Conservation (phyloP, 1,140 invertebrate genomes). For the Amphibalanus amphitrite region DNA sequence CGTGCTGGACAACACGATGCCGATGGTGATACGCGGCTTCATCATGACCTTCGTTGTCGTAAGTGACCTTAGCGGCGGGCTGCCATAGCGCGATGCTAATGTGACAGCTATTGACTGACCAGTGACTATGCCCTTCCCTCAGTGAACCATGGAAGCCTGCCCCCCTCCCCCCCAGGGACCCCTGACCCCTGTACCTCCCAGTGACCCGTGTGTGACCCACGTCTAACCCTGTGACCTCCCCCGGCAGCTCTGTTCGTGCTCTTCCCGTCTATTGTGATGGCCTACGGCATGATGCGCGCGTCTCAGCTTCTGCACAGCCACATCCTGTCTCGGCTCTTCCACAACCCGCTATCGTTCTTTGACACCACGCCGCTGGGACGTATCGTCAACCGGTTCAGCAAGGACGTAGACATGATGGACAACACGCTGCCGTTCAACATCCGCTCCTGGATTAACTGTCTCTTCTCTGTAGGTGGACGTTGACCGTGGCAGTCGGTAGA, state of each 20-base stretch:
- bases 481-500: background rate
- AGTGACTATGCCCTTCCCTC: too few species aligned
- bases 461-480: slow-evolving; percentile 20
- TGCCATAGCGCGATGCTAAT: too few species aligned
- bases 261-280: background rate
- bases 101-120: too few species aligned
- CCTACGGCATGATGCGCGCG: slow-evolving; percentile 8
- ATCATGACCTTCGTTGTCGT: slow-evolving; percentile 17
- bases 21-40: slow-evolving; percentile 41
- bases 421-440: slow-evolving; percentile 25
- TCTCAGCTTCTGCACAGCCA: slow-evolving; percentile 20
- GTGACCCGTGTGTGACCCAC: too few species aligned
- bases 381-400: slow-evolving; percentile 16
- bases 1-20: slow-evolving; percentile 52
- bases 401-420: slow-evolving; percentile 21
- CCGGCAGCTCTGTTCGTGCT: background rate
- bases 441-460: slow-evolving; percentile 22
- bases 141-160: too few species aligned
- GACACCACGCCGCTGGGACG: slow-evolving; percentile 15
- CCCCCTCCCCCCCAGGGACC: too few species aligned
- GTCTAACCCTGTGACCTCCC: too few species aligned
- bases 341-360: background rate
- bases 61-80: background rate
- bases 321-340: slow-evolving; percentile 26
- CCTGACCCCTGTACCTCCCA: too few species aligned